Base-by-base conservation (phyloP, 92 coral and sea anemone genomes). In the Porites divaricata region DNA sequence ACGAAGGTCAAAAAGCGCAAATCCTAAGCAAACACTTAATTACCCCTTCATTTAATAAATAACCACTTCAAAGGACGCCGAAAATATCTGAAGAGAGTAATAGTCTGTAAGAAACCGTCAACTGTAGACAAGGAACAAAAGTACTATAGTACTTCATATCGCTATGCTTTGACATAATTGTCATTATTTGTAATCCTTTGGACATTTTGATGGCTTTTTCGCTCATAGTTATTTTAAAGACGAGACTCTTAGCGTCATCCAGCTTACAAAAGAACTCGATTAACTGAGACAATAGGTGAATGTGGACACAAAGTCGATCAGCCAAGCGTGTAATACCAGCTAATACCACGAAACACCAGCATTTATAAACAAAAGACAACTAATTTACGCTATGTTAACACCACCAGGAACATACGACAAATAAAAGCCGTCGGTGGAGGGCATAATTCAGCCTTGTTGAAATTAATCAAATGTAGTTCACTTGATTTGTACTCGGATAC, bases 261-360 rank as follows among this genome's bases (percentile, higher is more conserved):
- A 51, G 64, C 23, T 23, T 13, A 67, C 83, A 79, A 67, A 17
- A 24, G 22, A 52, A 49, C 24, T 51, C 41, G 74, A 41, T 56
- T 53, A 71, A 80, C n/a, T n/a, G n/a, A n/a, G n/a, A n/a, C 76
- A 54, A 67, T 57, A 70, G 85, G 85, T 80, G 51, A 67, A n/a
- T 57, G 54, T 54, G 57, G n/a, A 54, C 8, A 80, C 75, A 26
- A 80, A 52, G 13, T 14, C 9, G 52, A 56, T 35, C 51, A 74
- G 28, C 58, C 76, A 68, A 68, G 67, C 76, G 66, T 80, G 67
- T 68, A 68, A 56, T 80, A 68, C 76, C 76, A 28, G 68, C 56
- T 68, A 68, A 56, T 80, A 68, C 76, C 76, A 28, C 53, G 13
- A 21, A 66, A 9, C 51, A 9, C 75, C 20, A 25, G 56, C 75